phyloP scores from a whole-genome alignment of 2,113 vertebrate species.

The Cyprinodon brontotheroides region DNA sequence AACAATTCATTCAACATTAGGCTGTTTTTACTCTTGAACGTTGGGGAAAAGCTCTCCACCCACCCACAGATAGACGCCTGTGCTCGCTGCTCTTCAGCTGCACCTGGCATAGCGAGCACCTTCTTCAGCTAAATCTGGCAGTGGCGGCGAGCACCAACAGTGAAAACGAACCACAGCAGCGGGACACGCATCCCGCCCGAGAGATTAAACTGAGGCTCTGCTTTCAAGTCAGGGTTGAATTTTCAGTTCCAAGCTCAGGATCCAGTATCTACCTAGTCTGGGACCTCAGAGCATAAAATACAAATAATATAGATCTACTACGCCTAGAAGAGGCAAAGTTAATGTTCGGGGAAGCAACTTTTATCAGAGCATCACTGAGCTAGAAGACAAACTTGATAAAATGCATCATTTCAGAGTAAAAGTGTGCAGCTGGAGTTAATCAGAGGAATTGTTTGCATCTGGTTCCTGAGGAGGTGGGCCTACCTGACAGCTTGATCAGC shows the following conservation, averaged over 20 bases:
- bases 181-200: neutral
- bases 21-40: slow-evolving; percentile 41
- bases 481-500: slow-evolving; percentile 98
- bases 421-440: neutral
- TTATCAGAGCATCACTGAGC: neutral
- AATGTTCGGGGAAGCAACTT: neutral
- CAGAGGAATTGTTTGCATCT: neutral
- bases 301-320: neutral
- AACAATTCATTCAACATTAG: too few relatives aligned
- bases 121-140: slow-evolving; percentile 24
- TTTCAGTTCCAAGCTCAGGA: slow-evolving; percentile 25
- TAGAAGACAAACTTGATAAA: slow-evolving; percentile 6
- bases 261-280: slow-evolving; percentile 12
- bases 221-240: slow-evolving; percentile 23
- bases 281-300: slow-evolving; percentile 4
- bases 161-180: slow-evolving; percentile 13
- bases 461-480: neutral
- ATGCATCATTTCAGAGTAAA: neutral
- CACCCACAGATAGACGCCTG: slow-evolving; percentile 67
- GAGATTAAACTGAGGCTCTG: slow-evolving; percentile 5
- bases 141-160: neutral
- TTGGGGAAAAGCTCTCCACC: slow-evolving; percentile 47
- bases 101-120: slow-evolving; percentile 43
- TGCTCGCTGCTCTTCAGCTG: slow-evolving; percentile 52
- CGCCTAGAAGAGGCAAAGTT: slow-evolving; percentile 28